These are phyloP conservation scores for Platyscapa corneri DNA, from an alignment of 1,140 invertebrate genomes.

Conservation along the genomic window DNA sequence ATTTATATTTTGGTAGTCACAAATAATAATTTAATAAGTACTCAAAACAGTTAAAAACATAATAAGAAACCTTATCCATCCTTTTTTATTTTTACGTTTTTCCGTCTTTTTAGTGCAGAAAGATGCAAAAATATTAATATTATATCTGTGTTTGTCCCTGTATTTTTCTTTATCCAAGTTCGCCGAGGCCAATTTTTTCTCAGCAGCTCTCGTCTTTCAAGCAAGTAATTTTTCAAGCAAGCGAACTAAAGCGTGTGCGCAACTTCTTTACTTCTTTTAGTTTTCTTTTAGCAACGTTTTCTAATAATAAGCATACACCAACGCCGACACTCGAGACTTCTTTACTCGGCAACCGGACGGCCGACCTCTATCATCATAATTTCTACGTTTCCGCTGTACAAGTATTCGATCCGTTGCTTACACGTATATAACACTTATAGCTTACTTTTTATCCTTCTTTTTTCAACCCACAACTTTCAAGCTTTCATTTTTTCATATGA, in stretches of 20 bases:
- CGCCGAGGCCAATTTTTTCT: slow-evolving; percentile 35
- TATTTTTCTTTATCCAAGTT: slow-evolving; percentile 20
- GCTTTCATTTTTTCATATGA: background rate
- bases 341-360: background rate
- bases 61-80: background rate
- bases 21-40: background rate
- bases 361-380: background rate
- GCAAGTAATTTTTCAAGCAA: slow-evolving; percentile 54
- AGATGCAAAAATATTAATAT: background rate
- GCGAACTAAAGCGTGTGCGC: background rate
- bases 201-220: slow-evolving; percentile 23
- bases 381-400: background rate
- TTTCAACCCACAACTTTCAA: background rate
- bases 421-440: background rate
- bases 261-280: background rate
- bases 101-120: background rate
- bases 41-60: background rate
- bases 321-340: background rate
- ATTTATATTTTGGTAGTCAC: background rate
- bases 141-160: background rate
- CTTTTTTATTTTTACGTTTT: background rate
- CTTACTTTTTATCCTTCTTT: background rate
- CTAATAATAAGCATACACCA: slow-evolving; percentile 8
- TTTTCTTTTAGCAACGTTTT: slow-evolving; percentile 5
- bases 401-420: background rate